phyloP scores from a whole-genome alignment of 2,888 invertebrate genomes.

The Alloscopus bannaensis region DNA sequence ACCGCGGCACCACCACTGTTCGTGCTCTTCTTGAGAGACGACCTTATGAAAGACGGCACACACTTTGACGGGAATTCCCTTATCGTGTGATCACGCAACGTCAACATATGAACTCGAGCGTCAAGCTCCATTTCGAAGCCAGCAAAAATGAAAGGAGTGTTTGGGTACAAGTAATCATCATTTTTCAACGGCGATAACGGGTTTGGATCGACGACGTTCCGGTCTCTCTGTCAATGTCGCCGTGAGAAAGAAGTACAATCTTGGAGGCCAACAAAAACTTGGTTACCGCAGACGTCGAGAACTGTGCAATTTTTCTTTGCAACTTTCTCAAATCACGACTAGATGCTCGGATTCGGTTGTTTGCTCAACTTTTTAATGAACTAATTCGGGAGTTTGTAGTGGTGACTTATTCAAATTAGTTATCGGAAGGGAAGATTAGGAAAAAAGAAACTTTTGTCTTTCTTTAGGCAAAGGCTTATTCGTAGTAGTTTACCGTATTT shows the following conservation, averaged over 20 bases:
- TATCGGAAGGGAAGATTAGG: conserved; percentile 8
- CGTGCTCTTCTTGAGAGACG: too few species aligned
- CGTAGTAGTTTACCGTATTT: too few species aligned
- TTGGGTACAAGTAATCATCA: background rate
- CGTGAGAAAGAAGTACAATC: conserved; percentile 9
- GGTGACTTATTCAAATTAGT: conserved; percentile 1
- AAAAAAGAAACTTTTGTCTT: too few species aligned
- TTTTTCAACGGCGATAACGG: conserved; percentile 9
- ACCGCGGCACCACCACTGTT: too few species aligned
- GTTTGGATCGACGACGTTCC: background rate
- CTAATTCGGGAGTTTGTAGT: background rate
- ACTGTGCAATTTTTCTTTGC: too few species aligned
- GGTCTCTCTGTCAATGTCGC: conserved; percentile 30
- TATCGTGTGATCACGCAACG: background rate
- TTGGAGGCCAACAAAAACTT: too few species aligned
- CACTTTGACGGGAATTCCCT: background rate
- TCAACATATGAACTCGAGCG: background rate
- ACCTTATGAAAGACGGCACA: background rate
- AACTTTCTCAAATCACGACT: background rate
- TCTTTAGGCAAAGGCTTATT: too few species aligned
- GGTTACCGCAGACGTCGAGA: too few species aligned
- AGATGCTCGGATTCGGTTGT: conserved; percentile 9
- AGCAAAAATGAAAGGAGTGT: background rate
- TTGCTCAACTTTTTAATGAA: conserved; percentile 1
- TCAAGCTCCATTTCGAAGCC: too few species aligned